A percentile compares a stretch with the other conserved stretches of the same genome.
Evolutionary conservation across 2,113 vertebrate species (phyloP).

Genomic region (Anolis sagrei): DNA sequence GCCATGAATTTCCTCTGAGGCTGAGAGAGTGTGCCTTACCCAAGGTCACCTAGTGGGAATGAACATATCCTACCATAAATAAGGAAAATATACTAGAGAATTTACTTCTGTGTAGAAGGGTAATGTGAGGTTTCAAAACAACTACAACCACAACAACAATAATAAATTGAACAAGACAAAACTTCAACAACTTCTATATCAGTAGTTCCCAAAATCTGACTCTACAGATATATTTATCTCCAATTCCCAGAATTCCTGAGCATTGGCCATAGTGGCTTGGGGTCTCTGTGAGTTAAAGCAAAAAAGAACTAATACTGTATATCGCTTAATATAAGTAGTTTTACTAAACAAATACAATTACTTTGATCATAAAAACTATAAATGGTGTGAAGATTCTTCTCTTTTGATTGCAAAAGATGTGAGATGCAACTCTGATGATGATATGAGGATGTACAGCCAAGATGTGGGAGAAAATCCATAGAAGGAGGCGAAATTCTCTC

Average conservation of each 20-base stretch:
- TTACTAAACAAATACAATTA: not conserved
- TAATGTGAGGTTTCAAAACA: fast-evolving
- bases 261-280: too few species aligned
- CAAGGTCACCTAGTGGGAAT: not conserved
- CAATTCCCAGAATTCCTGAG: too few species aligned
- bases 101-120: not conserved
- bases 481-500: not conserved
- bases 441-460: not conserved
- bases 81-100: not conserved
- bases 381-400: not conserved
- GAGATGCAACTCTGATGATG: not conserved
- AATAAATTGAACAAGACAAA: not conserved
- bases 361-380: not conserved
- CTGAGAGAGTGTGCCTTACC: too few species aligned
- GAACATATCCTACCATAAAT: not conserved
- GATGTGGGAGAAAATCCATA: not conserved
- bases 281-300: too few species aligned
- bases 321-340: not conserved
- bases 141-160: too few species aligned
- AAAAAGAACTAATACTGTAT: too few species aligned
- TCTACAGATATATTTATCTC: too few species aligned
- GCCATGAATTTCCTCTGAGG: too few species aligned
- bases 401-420: not conserved
- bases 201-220: too few species aligned
- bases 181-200: not conserved